Base-by-base conservation (phyloP, 2,797 vertebrate genomes). In the Falco naumanni region DNA sequence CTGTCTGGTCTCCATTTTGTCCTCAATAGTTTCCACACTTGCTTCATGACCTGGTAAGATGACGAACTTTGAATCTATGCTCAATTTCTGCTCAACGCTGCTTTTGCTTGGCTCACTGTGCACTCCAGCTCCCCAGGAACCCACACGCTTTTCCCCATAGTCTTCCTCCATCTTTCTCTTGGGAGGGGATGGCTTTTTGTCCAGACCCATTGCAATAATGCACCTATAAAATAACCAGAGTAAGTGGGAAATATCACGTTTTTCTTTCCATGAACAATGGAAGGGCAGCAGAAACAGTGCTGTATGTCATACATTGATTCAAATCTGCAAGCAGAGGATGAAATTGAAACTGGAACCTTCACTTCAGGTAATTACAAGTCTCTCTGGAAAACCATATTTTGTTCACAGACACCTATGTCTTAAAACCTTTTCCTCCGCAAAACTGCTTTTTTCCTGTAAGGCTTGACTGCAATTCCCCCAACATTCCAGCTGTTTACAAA, bases 201-300 rank as follows among this genome's bases (percentile, higher is more conserved):
- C 99, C 95, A 99, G 95, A 29, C 98, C 99, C 99, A 99, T 98
- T 1, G 98, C 98, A 90, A 99, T 98, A 84, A 99, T 99, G 95
- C 99, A 99, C 96, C 99, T 99, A 66, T 18, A 37, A 64, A 86
- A 88, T 65, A 90, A 13, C 25, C 91, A 8, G 12, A 26, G 33
- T 45, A 28, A 72, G 3, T 28, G 59, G 45, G 15, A 80, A 53
- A 16, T 3, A 16, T 17, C 34, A 19, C 8, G 0, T 50, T 70
- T 86, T 82, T 13, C 14, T 37, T 57, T 51, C 57, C 70, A n/a
- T 24, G 33, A 84, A n/a, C 56, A 60, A 24, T 4, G 13, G 63
- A 56, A 89, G 39, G 26, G 51, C 37, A 78, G 60, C 29, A 92
- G 80, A 20, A 43, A 45, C 0, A 41, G 29, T 1, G 43, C n/a